Evolutionary conservation across 53 echinoderm and acorn worm genomes (phyloP), one percentile per base, ranked within the genome.

Genomic region (Temnopleurus reevesii): DNA sequence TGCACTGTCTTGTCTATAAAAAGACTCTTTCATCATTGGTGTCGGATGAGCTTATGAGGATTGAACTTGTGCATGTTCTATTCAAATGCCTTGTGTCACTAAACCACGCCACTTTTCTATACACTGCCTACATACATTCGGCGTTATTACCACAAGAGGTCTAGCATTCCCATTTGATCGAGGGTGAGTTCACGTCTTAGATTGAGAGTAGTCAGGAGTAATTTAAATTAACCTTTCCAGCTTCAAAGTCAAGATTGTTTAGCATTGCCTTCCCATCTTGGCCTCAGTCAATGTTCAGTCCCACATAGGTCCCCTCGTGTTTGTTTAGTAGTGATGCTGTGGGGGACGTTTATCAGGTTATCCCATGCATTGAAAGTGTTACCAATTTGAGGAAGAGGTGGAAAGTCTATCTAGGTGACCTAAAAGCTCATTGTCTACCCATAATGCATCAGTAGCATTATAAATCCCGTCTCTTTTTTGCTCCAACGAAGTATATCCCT

Each of bases 151-250:
- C n/a, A n/a, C n/a, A n/a, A n/a, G n/a, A n/a, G n/a, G n/a, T n/a
- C n/a, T n/a, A n/a, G n/a, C n/a, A n/a, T n/a, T n/a, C n/a, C n/a
- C n/a, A n/a, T n/a, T n/a, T n/a, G n/a, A 71, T 41, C 41, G 19
- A 12, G 43, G 71, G 41, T n/a, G 71, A n/a, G 71, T 71, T 71
- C 71, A n/a, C 2, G 71, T 21, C 36, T 71, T 71, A 38, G 36
- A 36, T 41, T 41, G 38, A n/a, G 71, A 10, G 38, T n/a, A 43
- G 71, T 71, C 41, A 38, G 36, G 71, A 71, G 71, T 71, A 71
- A 71, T 71, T 71, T 71, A 36, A 71, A 38, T 71, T 71, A 71
- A 71, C 71, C 71, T 71, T 71, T 71, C 41, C 71, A 71, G 38
- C 71, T 23, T 23, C 41, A 21, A 71, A 71, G 71, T 71, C 71